A percentile compares a stretch with the other conserved stretches of the same genome.
Conservation (phyloP, 2,113 vertebrate genomes). For the Lagopus leucura region DNA sequence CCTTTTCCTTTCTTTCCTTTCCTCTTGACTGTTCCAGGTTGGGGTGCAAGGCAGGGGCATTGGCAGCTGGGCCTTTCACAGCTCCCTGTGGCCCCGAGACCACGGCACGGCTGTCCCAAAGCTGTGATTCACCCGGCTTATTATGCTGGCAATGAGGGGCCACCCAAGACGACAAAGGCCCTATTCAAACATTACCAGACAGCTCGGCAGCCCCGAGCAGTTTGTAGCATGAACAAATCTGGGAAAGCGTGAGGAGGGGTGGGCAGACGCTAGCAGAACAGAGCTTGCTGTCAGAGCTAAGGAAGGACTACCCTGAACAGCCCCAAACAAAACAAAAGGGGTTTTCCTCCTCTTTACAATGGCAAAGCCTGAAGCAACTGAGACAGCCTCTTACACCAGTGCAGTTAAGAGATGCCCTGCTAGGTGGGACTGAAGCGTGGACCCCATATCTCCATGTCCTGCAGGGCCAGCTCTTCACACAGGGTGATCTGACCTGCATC, state of each 20-base stretch:
- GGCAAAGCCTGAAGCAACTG: background rate
- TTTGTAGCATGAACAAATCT: background rate
- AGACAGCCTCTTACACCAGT: background rate
- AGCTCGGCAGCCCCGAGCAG: background rate
- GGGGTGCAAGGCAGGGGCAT: fast-evolving
- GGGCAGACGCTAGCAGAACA: background rate
- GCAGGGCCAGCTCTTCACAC: background rate
- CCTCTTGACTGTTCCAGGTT: background rate
- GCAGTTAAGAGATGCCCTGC: background rate
- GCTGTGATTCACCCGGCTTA: background rate
- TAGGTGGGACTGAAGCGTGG: fast-evolving
- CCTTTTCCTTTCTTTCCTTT: background rate
- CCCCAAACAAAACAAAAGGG: background rate
- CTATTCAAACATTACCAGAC: background rate
- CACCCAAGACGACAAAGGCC: background rate
- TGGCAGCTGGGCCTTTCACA: background rate
- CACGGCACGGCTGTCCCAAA: fast-evolving
- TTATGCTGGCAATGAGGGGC: background rate
- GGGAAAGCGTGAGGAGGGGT: background rate
- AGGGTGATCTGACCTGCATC: background rate
- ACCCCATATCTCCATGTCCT: background rate
- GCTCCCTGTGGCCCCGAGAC: background rate
- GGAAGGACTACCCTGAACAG: background rate
- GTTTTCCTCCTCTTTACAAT: background rate
- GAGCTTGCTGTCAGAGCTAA: background rate